phyloP scores from a whole-genome alignment of 2,797 vertebrate genomes.

The Allenopithecus nigroviridis region DNA sequence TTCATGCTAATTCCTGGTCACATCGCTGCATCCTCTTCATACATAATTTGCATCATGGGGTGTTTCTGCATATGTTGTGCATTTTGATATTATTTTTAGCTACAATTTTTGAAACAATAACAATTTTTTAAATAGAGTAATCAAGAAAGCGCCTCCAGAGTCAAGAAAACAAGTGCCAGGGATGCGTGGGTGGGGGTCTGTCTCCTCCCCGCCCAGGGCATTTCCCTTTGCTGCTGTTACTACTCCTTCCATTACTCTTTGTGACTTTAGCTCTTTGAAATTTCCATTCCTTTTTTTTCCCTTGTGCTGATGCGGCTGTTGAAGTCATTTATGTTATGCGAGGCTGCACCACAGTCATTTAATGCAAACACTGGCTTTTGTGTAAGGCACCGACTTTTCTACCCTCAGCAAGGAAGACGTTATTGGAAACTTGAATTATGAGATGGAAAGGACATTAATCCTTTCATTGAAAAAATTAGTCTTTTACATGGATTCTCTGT shows the following conservation, averaged over 20 bases:
- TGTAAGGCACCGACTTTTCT: neutral
- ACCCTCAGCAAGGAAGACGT: neutral
- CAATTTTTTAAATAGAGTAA: constrained; percentile 75
- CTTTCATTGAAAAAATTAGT: neutral
- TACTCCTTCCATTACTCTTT: neutral
- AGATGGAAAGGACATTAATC: neutral
- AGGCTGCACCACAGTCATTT: neutral
- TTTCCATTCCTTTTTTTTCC: constrained; percentile 35
- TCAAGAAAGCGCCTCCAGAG: constrained; percentile 73
- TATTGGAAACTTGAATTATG: neutral
- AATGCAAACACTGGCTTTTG: constrained; percentile 32
- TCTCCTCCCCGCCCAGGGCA: neutral
- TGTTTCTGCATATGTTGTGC: constrained; percentile 70
- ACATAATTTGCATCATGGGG: constrained; percentile 68
- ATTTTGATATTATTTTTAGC: constrained; percentile 74
- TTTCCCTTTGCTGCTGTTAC: constrained; percentile 39
- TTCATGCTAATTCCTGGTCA: constrained; percentile 25
- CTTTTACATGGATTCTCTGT: neutral
- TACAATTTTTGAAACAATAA: constrained; percentile 38
- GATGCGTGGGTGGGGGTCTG: neutral
- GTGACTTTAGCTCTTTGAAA: constrained; percentile 49
- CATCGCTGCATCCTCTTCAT: constrained; percentile 65
- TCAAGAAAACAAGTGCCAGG: constrained; percentile 39
- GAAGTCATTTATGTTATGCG: constrained; percentile 58
- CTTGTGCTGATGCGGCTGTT: constrained; percentile 50